Conservation (phyloP, 2,888 invertebrate genomes). For the Macropis europaea region DNA sequence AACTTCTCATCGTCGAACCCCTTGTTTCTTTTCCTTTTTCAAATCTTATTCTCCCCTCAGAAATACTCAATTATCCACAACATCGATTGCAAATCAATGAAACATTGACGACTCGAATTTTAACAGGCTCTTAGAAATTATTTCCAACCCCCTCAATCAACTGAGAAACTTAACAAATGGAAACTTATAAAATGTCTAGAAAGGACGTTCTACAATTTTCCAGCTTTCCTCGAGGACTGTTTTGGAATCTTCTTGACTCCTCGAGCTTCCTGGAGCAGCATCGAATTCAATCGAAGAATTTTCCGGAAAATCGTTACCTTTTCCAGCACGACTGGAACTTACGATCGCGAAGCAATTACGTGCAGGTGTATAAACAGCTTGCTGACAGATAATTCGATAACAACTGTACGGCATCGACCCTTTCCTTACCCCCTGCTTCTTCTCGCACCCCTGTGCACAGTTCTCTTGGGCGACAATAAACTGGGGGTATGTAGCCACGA, state of each 20-base stretch:
- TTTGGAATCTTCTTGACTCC: too few relatives aligned
- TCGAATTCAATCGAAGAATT: too few relatives aligned
- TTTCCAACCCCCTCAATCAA: too few relatives aligned
- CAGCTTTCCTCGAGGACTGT: too few relatives aligned
- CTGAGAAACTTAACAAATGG: too few relatives aligned
- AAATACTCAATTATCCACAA: too few relatives aligned
- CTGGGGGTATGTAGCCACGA: background rate
- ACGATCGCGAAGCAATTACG: background rate
- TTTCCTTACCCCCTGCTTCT: background rate
- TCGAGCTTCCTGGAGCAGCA: background rate
- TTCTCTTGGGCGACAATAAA: background rate
- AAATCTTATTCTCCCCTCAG: background rate
- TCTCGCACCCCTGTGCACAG: background rate
- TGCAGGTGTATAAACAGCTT: background rate
- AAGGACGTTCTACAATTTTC: too few relatives aligned
- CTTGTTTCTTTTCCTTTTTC: background rate
- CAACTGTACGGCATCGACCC: too few relatives aligned
- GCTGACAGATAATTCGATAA: background rate
- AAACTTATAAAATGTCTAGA: too few relatives aligned
- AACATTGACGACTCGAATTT: too few relatives aligned
- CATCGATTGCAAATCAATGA: too few relatives aligned
- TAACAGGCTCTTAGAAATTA: too few relatives aligned
- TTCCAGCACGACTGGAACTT: background rate
- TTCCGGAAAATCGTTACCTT: background rate
- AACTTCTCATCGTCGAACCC: slow-evolving; percentile 9